Conservation (phyloP, 2,888 invertebrate genomes). For the Dryomyza anilis region DNA sequence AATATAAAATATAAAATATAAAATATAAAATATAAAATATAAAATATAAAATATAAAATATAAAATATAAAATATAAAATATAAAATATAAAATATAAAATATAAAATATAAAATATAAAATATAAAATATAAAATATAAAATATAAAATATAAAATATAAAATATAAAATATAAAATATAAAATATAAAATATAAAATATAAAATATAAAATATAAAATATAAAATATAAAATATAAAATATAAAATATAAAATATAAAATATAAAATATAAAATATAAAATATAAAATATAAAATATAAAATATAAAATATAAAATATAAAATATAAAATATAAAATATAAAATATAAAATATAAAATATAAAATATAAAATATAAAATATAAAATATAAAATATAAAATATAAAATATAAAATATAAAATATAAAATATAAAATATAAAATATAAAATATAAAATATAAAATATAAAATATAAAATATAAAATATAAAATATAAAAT, state of each 20-base stretch:
- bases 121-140: conserved; percentile 19
- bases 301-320: no score
- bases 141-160: neutral
- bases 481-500: neutral
- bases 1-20: conserved; percentile 17
- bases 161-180: no score
- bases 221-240: neutral
- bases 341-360: neutral
- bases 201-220: neutral
- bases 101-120: neutral
- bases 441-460: no score
- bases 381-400: conserved; percentile 15
- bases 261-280: neutral
- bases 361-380: neutral
- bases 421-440: no score
- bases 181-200: no score
- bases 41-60: no score
- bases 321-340: no score
- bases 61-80: no score
- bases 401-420: no score
- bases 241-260: conserved; percentile 7
- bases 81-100: conserved; percentile 5
- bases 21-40: no score
- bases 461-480: conserved; percentile 1
- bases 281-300: no score